Base-by-base conservation (phyloP, 2,797 vertebrate species). In the Sebastes taczanowskii region DNA sequence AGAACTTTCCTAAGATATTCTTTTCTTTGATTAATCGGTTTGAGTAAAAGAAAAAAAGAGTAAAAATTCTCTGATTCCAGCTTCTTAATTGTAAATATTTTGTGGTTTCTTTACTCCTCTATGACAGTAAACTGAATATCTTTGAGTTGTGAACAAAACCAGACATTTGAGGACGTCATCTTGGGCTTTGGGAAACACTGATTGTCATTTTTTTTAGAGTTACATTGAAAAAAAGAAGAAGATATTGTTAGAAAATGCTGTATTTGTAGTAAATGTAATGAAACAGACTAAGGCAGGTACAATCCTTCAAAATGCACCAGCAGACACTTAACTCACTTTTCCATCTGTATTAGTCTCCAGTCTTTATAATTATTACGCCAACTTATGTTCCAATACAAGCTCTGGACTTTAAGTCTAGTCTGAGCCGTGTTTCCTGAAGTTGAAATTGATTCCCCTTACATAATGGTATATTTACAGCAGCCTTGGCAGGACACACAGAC, bases 401-500 rank as follows among this genome's bases (percentile, higher is more conserved):
- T 66, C 74, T 71, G 67, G 70, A 66, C 77, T 78, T 62, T 22
- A 66, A 81, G 80, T 78, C 18, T 68, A 30, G 69, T 66, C 81
- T 79, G 78, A 91, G 68, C 59, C 16, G 3, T 75, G 83, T 82
- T 88, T 89, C 80, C 75, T 77, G 63, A 88, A 89, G 77, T 74
- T 86, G 88, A 88, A 91, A 89, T 81, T 35, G 89, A 94, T 86
- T 92, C 91, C 88, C 68, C 86, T 94, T 93, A 82, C 88, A 91
- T 93, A 87, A 92, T 91, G 79, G 22, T 91, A 83, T 93, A 94
- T 94, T 94, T 93, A 87, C 89, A 92, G 93, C 91, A 60, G 82
- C 81, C 69, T 88, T 93, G 93, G 92, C 91, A 92, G 91, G 49
- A 91, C 92, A 88, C 73, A 76, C 77, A 87, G 88, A 86, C 84